Base-by-base conservation (phyloP, 2,113 vertebrate species). In the Eptatretus burgeri region DNA sequence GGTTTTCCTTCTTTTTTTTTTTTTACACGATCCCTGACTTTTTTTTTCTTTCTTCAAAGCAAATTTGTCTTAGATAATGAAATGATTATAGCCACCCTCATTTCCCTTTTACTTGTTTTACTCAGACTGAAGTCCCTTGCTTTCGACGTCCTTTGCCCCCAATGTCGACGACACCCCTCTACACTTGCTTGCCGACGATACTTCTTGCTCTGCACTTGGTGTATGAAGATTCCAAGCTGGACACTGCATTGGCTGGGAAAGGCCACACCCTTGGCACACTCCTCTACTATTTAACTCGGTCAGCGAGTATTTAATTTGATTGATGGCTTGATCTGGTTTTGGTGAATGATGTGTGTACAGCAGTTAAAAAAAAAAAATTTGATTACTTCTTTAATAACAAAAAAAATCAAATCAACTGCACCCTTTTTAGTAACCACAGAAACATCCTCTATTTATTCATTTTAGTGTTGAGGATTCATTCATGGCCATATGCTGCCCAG, bases 151-250 rank as follows among this genome's bases (percentile, higher is more conserved):
- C 27, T 41, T 41, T 41, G 27, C 27, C 27, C 27, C 27, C 27
- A 41, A 41, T 41, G 74, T 77, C 77, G 62, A 80, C 82, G 11
- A 81, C 83, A 2, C 79, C 82, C 49, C 83, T 98, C 63, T 94
- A 95, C 69, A 70, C 75, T 67, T 81, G 94, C 66, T 79, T 93
- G 56, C 89, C 91, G 49, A 77, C 83, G 13, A 78, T 95, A 63
- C 94, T 95, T 74, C 86, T 80, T 68, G 83, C 91, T 16, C 82
- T 95, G 66, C 91, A 98, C 68, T 77, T 98, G 66, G 76, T 93
- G 52, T 94, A 94, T 0, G 85, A 98, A 71, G 89, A 95, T 66
- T 76, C 94, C 63, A 87, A 89, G 67, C 75, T 98, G 70, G 84
- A 95, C 8, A 81, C 82, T 66, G 75, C 94, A 5, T 85, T 93